Evolutionary conservation across 2,113 vertebrate genomes (phyloP), one percentile per base, ranked within the genome.

Genomic region (Malurus alboscapulatus): DNA sequence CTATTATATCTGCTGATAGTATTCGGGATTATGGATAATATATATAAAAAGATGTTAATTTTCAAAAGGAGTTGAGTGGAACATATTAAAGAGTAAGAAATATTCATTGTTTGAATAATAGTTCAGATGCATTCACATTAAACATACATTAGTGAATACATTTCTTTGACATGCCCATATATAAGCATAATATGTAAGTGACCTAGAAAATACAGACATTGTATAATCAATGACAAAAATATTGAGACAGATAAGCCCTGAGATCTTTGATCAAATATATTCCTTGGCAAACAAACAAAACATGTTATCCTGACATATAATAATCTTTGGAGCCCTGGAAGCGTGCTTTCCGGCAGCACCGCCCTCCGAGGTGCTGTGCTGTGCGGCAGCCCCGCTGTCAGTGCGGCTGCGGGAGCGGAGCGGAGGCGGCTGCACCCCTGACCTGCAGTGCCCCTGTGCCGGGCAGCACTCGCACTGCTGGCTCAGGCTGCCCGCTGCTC

Each of bases 191-290:
- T 76, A 83, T 30, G 57, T 73, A 90, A 95, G 79, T 82, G 90
- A 97, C 95, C 94, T 96, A 96, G 94, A 95, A 96, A 96, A 90
- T 3, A 48, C 84, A 95, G 90, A 81, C 86, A 26, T 55, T 10
- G 10, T 68, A 75, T 88, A 93, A 95, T 82, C 88, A 95, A 69
- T 67, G 81, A 88, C 90, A 86, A 76, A 95, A 96, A 91, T 50
- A 91, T 27, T 25, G 34, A 95, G 94, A 91, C 88, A 91, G 76
- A 91, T 76, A 91, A 92, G 87, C 71, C 36, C 44, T 0, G 75
- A 92, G 84, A 94, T 76, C 85, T 90, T 94, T 96, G 93, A 94
- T 95, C 84, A 87, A 63, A 73, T 58, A 34, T 7, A 75, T 66
- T 89, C 65, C 51, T 73, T 51, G 59, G 84, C 32, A 11, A 92